These are phyloP conservation scores for Mystacornis crossleyi DNA, from an alignment of 2,113 vertebrate species.

Conservation along the genomic window DNA sequence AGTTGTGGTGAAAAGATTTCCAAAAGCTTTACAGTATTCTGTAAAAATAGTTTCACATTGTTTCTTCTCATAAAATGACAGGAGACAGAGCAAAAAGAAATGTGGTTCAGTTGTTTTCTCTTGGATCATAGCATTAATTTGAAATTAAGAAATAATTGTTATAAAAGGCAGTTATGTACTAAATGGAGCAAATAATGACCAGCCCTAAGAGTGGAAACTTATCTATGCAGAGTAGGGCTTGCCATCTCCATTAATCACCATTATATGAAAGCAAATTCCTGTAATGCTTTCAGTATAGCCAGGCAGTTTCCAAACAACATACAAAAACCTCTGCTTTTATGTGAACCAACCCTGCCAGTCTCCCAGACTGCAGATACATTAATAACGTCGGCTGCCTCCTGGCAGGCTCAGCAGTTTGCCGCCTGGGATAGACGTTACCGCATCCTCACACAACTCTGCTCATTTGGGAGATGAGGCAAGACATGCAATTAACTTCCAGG, in stretches of 20 bases:
- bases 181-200: neutral
- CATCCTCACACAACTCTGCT: neutral
- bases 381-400: rapidly evolving
- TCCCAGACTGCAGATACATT: neutral
- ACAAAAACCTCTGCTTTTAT: neutral
- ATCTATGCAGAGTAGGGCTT: neutral
- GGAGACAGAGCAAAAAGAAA: neutral
- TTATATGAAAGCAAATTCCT: neutral
- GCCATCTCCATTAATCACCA: neutral
- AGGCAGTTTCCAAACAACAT: neutral
- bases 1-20: neutral
- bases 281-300: neutral
- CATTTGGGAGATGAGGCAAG: neutral
- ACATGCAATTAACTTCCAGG: neutral
- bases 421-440: rapidly evolving
- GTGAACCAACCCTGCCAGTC: neutral
- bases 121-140: neutral
- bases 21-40: neutral
- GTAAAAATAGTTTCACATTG: neutral
- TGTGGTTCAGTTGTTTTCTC: neutral
- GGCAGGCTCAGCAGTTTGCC: neutral
- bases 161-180: neutral
- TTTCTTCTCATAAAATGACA: neutral
- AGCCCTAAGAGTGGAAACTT: neutral
- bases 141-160: neutral